Base-by-base conservation (phyloP, 2,797 vertebrate genomes). In the Anisognathus igniventris region DNA sequence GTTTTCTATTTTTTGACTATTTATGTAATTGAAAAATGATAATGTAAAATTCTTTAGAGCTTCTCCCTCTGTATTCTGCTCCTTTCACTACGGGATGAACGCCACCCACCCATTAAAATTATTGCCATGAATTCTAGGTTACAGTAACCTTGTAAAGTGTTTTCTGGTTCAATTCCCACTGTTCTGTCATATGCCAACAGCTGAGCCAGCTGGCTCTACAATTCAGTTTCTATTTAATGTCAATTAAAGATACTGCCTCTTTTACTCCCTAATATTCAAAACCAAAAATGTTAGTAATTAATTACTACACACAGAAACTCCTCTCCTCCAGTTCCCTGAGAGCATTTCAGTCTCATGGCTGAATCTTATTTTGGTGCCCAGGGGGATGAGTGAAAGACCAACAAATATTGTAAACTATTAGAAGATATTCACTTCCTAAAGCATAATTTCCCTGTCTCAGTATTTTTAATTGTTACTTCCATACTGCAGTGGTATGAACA, bases 81-180 rank as follows among this genome's bases (percentile, higher is more conserved):
- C 84, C 37, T 61, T 92, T 81, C 78, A 79, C 56, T 54, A 44
- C 80, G 28, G 68, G 61, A 92, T 71, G 81, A 96, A 93, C 12
- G 2, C 61, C 67, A 94, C 28, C 42, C 91, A 92, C 87, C 75
- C 93, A 82, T 28, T 89, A 93, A 79, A 93, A 90, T 87, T 92
- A 85, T 25, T 93, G 58, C 72, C 48, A 65, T 58, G 68, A 92
- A 91, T 95, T 85, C 92, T 37, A 95, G 94, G 94, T 96, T 96
- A 96, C 88, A 92, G 90, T 92, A 95, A 96, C 94, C 94, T 96
- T 77, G 56, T 81, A 40, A 92, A 94, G 50, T 74, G 47, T 85
- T 90, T 91, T 85, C 86, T 95, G 92, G 67, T 91, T 94, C 88
- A 77, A 50, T 78, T 96, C 93, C 93, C 81, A 73, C 68, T 77